Percentiles rank a stretch among this genome's conserved stretches.
These are phyloP conservation scores for Pseudomyrmex flavicornis DNA, from an alignment of 1,140 invertebrate genomes.

Conservation along the genomic window DNA sequence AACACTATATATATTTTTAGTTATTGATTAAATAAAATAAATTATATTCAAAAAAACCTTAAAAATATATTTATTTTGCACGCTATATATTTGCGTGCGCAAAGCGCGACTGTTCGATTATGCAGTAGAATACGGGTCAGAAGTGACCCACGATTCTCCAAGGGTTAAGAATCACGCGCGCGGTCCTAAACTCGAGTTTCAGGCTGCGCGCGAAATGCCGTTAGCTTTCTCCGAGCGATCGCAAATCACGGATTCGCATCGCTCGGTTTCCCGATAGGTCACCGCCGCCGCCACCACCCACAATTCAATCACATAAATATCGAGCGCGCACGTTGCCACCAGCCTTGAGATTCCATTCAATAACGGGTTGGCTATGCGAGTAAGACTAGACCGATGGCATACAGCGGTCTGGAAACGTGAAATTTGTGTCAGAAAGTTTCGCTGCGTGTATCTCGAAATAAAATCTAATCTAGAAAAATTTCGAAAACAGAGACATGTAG, in stretches of 20 bases:
- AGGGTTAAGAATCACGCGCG: too few relatives aligned
- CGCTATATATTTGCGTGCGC: too few relatives aligned
- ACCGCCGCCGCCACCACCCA: conserved; percentile 59
- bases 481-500: not conserved
- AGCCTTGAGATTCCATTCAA: conserved; percentile 82
- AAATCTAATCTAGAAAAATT: not conserved
- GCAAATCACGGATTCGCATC: conserved; percentile 52
- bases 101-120: too few relatives aligned
- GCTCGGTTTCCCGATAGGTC: conserved; percentile 57
- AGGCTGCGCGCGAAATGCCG: conserved; percentile 14
- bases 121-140: too few relatives aligned
- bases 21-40: too few relatives aligned
- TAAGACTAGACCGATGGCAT: conserved; percentile 28
- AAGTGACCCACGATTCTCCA: too few relatives aligned
- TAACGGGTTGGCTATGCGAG: conserved; percentile 68
- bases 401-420: conserved; percentile 10
- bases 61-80: too few relatives aligned
- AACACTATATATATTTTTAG: too few relatives aligned
- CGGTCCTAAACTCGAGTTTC: conserved; percentile 17
- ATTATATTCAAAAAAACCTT: too few relatives aligned
- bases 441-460: not conserved
- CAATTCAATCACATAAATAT: conserved; percentile 84
- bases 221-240: conserved; percentile 12
- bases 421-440: conserved; percentile 6
- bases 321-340: conserved; percentile 70